Evolutionary conservation across 2,797 vertebrate species (phyloP).

Genomic region (Rhinatrema bivittatum): DNA sequence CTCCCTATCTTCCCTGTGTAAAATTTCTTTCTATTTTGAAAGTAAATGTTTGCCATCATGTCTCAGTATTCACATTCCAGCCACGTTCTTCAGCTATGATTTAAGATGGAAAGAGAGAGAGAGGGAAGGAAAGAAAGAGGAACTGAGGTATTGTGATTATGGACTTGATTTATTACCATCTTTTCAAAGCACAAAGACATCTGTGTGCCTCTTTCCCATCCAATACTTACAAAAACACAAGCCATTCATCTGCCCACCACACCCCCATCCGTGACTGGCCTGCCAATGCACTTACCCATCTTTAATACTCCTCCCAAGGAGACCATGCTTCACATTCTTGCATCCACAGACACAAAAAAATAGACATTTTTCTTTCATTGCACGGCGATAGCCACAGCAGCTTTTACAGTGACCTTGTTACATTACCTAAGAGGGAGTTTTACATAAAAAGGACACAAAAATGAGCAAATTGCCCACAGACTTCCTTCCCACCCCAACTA

Average conservation of each 20-base stretch:
- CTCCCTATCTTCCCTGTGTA: no score
- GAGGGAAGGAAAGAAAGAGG: slow-evolving; percentile 4
- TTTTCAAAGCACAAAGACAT: slow-evolving; percentile 46
- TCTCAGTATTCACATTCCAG: not conserved
- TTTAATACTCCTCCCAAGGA: slow-evolving; percentile 33
- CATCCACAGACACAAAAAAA: no score
- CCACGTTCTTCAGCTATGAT: slow-evolving; percentile 23
- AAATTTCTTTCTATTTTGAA: not conserved
- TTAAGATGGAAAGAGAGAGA: slow-evolving; percentile 7
- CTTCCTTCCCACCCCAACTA: no score
- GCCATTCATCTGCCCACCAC: slow-evolving; percentile 35
- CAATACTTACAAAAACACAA: slow-evolving; percentile 42
- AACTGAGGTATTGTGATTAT: slow-evolving; percentile 34
- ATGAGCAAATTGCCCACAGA: no score
- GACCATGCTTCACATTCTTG: slow-evolving; percentile 30
- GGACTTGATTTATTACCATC: slow-evolving; percentile 48
- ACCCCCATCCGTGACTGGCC: slow-evolving; percentile 25
- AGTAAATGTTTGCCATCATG: not conserved
- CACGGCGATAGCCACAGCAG: no score
- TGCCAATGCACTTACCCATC: slow-evolving; percentile 43
- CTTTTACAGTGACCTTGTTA: no score
- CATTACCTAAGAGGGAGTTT: no score
- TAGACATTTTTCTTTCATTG: no score
- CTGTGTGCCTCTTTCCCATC: slow-evolving; percentile 40
- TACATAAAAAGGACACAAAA: no score